Conservation (phyloP, 2,797 vertebrate genomes). For the Catharus ustulatus region DNA sequence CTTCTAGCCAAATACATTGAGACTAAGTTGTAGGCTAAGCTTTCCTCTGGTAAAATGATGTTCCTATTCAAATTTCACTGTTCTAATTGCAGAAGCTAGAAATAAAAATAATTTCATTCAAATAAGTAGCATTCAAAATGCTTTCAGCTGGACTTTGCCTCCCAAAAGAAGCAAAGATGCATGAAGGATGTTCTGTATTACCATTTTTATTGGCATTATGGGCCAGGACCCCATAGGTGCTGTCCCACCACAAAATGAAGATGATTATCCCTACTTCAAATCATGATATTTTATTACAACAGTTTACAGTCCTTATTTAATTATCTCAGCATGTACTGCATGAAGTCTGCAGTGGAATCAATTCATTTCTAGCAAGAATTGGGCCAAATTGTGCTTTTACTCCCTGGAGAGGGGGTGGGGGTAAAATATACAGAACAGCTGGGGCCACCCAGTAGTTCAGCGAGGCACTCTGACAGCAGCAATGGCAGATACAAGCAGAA, state of each 20-base stretch:
- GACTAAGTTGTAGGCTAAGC: constrained; percentile 31
- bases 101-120: constrained; percentile 55
- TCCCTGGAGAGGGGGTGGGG: constrained; percentile 32
- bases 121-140: constrained; percentile 23
- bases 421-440: constrained; percentile 42
- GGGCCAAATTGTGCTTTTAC: constrained; percentile 42
- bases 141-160: constrained; percentile 26
- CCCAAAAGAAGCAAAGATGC: neutral
- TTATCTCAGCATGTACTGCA: constrained; percentile 40
- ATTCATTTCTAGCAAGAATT: constrained; percentile 39
- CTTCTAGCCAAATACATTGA: constrained; percentile 3
- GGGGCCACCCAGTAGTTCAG: constrained; percentile 55
- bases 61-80: constrained; percentile 47
- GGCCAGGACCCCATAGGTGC: constrained; percentile 32
- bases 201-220: neutral
- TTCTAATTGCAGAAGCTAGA: constrained; percentile 60
- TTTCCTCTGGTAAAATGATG: constrained; percentile 2
- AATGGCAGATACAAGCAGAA: constrained; percentile 41
- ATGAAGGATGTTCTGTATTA: neutral
- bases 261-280: constrained; percentile 21
- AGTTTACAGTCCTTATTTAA: constrained; percentile 45
- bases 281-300: constrained; percentile 17
- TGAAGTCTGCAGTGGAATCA: constrained; percentile 20
- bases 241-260: neutral
- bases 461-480: neutral